Evolutionary conservation across 1,140 invertebrate species (phyloP).

Genomic region (Ridgeia piscesae): DNA sequence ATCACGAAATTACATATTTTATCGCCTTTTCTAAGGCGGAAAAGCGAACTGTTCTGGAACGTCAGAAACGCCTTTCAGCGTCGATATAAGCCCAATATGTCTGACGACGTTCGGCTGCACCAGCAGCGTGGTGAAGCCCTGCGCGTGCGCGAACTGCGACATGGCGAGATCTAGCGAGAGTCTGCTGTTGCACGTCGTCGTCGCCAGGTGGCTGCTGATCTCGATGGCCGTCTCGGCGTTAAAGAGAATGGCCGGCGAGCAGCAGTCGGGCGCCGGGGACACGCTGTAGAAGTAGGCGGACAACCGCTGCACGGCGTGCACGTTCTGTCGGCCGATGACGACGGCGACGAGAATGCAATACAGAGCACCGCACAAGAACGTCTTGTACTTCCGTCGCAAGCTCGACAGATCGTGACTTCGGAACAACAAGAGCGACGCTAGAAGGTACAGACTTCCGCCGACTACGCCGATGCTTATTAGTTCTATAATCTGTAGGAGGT

Average conservation of each 20-base stretch:
- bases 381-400: neutral
- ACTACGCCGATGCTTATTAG: neutral
- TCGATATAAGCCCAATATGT: conserved; percentile 14
- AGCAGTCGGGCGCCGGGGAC: neutral
- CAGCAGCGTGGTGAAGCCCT: neutral
- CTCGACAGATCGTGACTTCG: neutral
- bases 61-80: conserved; percentile 18
- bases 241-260: conserved; percentile 17
- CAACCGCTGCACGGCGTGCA: neutral
- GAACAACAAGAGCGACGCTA: neutral
- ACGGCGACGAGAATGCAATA: conserved; percentile 7
- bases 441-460: conserved; percentile 1
- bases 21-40: neutral
- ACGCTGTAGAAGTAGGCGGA: neutral
- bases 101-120: conserved; percentile 17
- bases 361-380: neutral
- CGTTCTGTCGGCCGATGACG: neutral
- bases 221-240: neutral
- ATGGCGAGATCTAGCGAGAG: conserved; percentile 13
- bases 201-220: neutral
- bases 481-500: conserved; percentile 1
- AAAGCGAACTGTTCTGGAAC: neutral
- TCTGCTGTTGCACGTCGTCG: neutral
- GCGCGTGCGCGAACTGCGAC: neutral
- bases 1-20: neutral